Conservation (phyloP, 1,140 invertebrate species). For the Habropoda laboriosa region DNA sequence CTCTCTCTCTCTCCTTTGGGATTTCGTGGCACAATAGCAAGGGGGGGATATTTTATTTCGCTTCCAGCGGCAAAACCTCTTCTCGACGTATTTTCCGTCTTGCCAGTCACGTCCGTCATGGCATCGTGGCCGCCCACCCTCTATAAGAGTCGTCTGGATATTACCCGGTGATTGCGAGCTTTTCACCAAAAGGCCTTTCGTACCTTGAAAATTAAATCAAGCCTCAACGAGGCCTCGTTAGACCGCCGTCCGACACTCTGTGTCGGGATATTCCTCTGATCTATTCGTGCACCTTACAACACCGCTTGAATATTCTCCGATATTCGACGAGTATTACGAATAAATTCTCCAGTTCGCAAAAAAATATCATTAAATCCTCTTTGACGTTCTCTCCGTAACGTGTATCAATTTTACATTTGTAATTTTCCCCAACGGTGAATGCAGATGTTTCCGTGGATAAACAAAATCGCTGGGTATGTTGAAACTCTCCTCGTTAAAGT, state of each 20-base stretch:
- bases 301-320: background rate
- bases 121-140: background rate
- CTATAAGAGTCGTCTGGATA: constrained; percentile 14
- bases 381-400: no score
- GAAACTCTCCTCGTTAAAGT: no score
- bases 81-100: background rate
- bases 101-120: constrained; percentile 34
- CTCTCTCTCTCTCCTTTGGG: no score
- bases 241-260: constrained; percentile 1
- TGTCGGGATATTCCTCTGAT: constrained; percentile 7
- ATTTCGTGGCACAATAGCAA: background rate
- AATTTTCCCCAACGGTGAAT: no score
- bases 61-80: background rate
- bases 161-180: constrained; percentile 47
- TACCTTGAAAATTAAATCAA: constrained; percentile 30
- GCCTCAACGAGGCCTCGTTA: constrained; percentile 34
- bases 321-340: no score
- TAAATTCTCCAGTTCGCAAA: no score
- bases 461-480: no score
- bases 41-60: constrained; percentile 25
- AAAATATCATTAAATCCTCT: no score
- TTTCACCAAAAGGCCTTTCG: constrained; percentile 17
- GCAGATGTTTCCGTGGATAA: no score
- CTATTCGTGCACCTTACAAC: background rate
- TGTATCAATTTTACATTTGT: no score